Evolutionary conservation across 2,113 vertebrate species (phyloP).

Genomic region (Tyrannus savana): DNA sequence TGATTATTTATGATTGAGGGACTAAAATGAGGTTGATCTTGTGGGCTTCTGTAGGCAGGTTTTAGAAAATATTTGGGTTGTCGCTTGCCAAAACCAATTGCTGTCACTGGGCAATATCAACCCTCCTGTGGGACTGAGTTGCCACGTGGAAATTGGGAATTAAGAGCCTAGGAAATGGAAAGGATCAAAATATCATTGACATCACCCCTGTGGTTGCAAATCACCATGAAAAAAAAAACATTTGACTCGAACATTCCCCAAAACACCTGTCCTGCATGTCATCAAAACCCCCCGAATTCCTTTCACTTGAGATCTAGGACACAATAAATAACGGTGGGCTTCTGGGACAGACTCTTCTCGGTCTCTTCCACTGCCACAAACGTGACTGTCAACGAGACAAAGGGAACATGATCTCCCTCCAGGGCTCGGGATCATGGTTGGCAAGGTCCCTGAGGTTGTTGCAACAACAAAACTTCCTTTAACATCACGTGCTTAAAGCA

Average conservation of each 20-base stretch:
- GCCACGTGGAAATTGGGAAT: not conserved
- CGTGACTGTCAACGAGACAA: rapidly evolving
- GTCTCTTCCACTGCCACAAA: not conserved
- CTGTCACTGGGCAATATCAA: not conserved
- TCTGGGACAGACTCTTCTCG: not conserved
- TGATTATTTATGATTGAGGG: not conserved
- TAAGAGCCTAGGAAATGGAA: not conserved
- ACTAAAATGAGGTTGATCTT: not conserved
- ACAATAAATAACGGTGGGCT: not conserved
- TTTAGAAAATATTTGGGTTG: not conserved
- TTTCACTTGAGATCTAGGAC: not conserved
- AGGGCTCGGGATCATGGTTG: not conserved
- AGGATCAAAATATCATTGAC: not conserved
- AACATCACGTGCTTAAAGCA: not conserved
- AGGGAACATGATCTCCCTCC: not conserved
- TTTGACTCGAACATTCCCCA: not conserved
- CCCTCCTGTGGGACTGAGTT: not conserved
- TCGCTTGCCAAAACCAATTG: not conserved
- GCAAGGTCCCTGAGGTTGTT: not conserved
- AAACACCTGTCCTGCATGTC: not conserved
- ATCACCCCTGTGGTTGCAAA: not conserved
- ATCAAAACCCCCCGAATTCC: not conserved
- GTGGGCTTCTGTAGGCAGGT: not conserved
- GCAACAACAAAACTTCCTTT: not conserved
- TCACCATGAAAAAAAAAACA: not conserved